Percentiles rank a stretch among this genome's conserved stretches.
Evolutionary conservation across 2,888 invertebrate species (phyloP).

Genomic region (Sphaerolaimus hirsutus): DNA sequence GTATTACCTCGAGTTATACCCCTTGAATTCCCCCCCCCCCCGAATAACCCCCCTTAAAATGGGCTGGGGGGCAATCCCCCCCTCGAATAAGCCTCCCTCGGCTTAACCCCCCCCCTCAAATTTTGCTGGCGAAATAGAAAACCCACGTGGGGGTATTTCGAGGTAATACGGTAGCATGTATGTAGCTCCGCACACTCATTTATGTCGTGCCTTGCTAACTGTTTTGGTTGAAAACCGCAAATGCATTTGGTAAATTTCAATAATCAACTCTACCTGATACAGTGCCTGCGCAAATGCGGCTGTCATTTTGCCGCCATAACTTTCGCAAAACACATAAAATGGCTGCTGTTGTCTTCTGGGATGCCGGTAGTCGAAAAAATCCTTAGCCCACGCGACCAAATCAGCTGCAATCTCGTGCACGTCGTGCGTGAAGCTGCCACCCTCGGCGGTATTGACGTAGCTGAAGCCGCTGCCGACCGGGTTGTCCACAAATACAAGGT

Average conservation of each 20-base stretch:
- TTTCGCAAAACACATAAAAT: constrained; percentile 62
- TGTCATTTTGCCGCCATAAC: constrained; percentile 79
- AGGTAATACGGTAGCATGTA: too few relatives aligned
- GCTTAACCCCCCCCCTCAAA: too few relatives aligned
- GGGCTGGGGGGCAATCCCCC: too few relatives aligned
- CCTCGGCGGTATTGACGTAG: constrained; percentile 35
- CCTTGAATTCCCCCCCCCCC: too few relatives aligned
- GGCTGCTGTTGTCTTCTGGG: constrained; percentile 47
- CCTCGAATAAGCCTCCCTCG: not conserved
- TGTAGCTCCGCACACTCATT: too few relatives aligned
- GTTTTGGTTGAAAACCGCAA: too few relatives aligned
- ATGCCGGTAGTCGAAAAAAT: constrained; percentile 37
- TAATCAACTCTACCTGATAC: constrained; percentile 23
- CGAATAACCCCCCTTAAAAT: too few relatives aligned
- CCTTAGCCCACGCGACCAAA: constrained; percentile 46
- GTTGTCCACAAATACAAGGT: constrained; percentile 63
- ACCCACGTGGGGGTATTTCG: too few relatives aligned
- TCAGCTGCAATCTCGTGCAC: constrained; percentile 48
- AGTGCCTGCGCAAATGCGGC: constrained; percentile 46
- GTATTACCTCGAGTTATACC: too few relatives aligned
- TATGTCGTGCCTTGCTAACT: too few relatives aligned
- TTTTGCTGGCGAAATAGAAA: too few relatives aligned
- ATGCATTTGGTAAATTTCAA: too few relatives aligned
- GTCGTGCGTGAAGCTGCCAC: constrained; percentile 30
- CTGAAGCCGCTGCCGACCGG: constrained; percentile 63